phyloP scores from a whole-genome alignment of 2,113 vertebrate genomes.

The Notiomystis cincta region DNA sequence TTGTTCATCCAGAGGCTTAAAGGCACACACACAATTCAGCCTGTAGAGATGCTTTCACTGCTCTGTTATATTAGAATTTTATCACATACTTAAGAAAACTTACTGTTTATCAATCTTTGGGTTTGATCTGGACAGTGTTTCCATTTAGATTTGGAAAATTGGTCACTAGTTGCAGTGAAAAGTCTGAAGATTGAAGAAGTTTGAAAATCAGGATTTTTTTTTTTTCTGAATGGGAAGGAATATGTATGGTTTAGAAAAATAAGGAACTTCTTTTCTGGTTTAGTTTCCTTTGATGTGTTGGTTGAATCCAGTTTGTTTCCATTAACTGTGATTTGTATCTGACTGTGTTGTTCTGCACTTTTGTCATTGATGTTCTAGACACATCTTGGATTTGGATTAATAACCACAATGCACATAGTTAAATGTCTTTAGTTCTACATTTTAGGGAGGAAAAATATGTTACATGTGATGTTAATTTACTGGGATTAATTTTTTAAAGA shows the following conservation, averaged over 20 bases:
- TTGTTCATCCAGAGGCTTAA: background rate
- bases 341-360: background rate
- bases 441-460: background rate
- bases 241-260: background rate
- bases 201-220: background rate
- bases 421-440: background rate
- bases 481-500: background rate
- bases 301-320: background rate
- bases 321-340: background rate
- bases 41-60: background rate
- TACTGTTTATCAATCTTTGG: background rate
- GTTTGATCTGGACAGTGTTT: background rate
- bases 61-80: background rate
- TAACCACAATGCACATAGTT: background rate
- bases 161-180: background rate
- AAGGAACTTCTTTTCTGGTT: background rate
- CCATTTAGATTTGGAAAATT: background rate
- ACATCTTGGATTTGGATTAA: background rate
- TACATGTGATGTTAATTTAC: background rate
- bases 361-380: background rate
- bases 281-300: background rate
- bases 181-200: background rate
- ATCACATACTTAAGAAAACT: background rate
- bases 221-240: background rate
- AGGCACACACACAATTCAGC: background rate